phyloP scores from a whole-genome alignment of 2,888 invertebrate genomes.

The Caprella mutica region DNA sequence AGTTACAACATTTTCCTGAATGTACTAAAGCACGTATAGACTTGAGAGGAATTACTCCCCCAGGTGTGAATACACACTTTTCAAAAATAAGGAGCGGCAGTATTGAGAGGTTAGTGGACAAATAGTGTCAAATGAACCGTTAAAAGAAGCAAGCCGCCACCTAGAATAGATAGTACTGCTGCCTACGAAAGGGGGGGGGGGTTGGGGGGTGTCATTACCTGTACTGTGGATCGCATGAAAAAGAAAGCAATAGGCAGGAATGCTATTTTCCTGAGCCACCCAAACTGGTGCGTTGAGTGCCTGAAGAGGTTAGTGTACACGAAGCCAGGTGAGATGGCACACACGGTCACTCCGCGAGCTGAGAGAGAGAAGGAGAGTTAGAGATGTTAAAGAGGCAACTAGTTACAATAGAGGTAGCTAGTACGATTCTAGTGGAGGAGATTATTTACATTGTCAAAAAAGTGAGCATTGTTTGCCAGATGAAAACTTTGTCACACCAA shows the following conservation, averaged over 20 bases:
- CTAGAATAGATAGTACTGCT: background rate
- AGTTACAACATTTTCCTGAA: background rate
- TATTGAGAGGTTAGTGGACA: background rate
- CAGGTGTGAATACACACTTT: no score
- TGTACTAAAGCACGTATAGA: no score
- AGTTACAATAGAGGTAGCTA: no score
- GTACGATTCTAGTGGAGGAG: no score
- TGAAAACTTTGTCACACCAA: no score
- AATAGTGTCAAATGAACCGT: no score
- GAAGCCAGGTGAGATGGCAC: constrained; percentile 66
- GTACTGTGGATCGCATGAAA: constrained; percentile 58
- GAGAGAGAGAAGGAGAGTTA: constrained; percentile 35
- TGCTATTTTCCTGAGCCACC: constrained; percentile 60
- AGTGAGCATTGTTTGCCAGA: no score
- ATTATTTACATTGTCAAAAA: no score
- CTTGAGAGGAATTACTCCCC: no score
- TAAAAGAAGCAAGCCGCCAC: no score
- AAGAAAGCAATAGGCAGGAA: constrained; percentile 58
- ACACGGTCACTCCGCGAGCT: constrained; percentile 51
- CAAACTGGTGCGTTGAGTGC: constrained; percentile 45
- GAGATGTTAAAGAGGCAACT: no score
- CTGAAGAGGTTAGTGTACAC: constrained; percentile 65
- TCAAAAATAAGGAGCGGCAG: background rate
- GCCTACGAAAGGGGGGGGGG: constrained; percentile 15
- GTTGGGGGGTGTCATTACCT: constrained; percentile 45